Base-by-base conservation (phyloP, 1,140 invertebrate genomes). In the Lasaia peninsularis region DNA sequence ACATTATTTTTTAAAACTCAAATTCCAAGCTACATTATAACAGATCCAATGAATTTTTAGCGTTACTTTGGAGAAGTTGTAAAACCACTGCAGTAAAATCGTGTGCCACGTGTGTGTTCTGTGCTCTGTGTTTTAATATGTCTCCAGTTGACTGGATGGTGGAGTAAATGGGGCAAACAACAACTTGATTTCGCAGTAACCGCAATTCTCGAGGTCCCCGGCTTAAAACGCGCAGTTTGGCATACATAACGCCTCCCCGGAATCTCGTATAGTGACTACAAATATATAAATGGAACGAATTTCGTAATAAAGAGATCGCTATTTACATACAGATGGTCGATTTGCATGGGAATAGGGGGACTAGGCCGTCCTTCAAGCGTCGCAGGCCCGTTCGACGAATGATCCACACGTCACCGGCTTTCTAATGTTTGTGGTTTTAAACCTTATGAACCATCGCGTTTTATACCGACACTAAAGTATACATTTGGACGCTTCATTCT, bases 241-340 rank as follows among this genome's bases (percentile, higher is more conserved):
- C 18, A 10, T 16, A 18, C 40, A 5, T 44, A 44, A 44, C 40
- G 40, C 40, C 40, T 18, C 40, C 18, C 40, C 18, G 14, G 18
- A 44, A 44, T 44, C 40, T 44, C 40, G 40, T 44, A 44, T 44
- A 16, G 40, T 18, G 40, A 44, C 40, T 44, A 44, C 40, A 44
- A 44, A 44, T 44, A 44, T 44, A 44, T 44, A 44, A 44, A 44
- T 44, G 40, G 40, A 44, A 44, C 18, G 40, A 44, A 20, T 44
- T 11, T 18, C 16, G 9, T 44, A 44, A 44, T 44, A 44, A 44
- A 44, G 35, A 40, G 35, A 40, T 40, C 16, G 35, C 35, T 8
- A 40, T 40, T 40, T 40, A 40, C 37, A 44, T 44, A 44, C 37
- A 44, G 37, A 44, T 14, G 37, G 37, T 14, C 40, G 14, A 44